These are phyloP conservation scores for Phodopus roborovskii DNA, from an alignment of 2,113 vertebrate genomes.

Conservation along the genomic window DNA sequence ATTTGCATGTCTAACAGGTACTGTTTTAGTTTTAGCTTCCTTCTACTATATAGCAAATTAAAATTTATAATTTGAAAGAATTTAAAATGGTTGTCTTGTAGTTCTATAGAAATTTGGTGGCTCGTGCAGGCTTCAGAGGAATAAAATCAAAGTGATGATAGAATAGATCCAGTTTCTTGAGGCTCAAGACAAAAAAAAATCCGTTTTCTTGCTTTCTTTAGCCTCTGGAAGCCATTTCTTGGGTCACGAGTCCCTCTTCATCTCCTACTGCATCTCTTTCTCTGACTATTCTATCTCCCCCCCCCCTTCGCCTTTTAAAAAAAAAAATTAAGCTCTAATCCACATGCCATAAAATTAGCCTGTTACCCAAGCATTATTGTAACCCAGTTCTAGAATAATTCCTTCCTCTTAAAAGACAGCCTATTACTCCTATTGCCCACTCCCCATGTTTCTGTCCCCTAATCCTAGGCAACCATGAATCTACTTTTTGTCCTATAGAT, in stretches of 20 bases:
- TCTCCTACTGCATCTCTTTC: background rate
- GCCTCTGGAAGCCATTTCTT: background rate
- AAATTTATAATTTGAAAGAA: slow-evolving; percentile 3
- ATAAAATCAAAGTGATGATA: background rate
- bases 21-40: background rate
- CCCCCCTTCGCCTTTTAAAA: background rate
- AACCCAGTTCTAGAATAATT: background rate
- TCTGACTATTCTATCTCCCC: background rate
- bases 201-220: background rate
- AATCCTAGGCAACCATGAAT: background rate
- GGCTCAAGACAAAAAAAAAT: background rate
- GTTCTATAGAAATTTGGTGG: background rate
- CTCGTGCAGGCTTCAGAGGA: background rate
- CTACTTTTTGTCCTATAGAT: background rate
- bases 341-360: background rate
- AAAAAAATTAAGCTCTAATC: background rate
- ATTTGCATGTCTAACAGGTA: background rate
- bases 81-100: background rate
- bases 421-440: no score
- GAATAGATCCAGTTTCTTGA: background rate
- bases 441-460: background rate
- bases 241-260: background rate
- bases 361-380: background rate
- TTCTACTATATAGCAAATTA: background rate
- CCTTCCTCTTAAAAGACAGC: background rate